Percentiles rank a stretch among this genome's conserved stretches.
Evolutionary conservation across 2,888 invertebrate genomes (phyloP).

Genomic region (Pyrocoelia pectoralis): DNA sequence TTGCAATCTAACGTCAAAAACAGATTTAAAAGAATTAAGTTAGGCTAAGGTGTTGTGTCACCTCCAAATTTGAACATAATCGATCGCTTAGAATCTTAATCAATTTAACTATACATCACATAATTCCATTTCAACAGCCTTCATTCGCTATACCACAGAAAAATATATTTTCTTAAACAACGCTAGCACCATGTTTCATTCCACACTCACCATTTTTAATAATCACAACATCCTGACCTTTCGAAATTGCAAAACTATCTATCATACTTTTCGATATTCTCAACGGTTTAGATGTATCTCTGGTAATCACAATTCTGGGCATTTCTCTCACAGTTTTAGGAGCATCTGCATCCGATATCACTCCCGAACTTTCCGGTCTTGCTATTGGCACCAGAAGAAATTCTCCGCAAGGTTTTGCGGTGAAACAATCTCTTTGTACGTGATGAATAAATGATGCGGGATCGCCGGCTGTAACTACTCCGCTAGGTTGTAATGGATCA

Average conservation of each 20-base stretch:
- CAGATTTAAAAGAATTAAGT: not conserved
- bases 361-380: conserved; percentile 55
- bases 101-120: conserved; percentile 5
- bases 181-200: conserved; percentile 54
- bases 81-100: not conserved
- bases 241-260: conserved; percentile 54
- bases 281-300: conserved; percentile 35
- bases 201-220: conserved; percentile 48
- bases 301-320: conserved; percentile 47
- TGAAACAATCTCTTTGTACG: conserved; percentile 49
- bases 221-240: conserved; percentile 54
- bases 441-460: conserved; percentile 56
- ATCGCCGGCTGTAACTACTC: conserved; percentile 57
- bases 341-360: conserved; percentile 46
- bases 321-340: conserved; percentile 44
- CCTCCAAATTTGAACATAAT: not conserved
- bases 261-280: conserved; percentile 53
- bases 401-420: conserved; percentile 52
- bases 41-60: too few relatives aligned
- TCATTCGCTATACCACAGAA: not conserved
- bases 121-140: conserved; percentile 2
- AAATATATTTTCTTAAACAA: conserved; percentile 44
- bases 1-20: not conserved
- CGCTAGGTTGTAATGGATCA: conserved; percentile 54
- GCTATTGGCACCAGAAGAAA: conserved; percentile 57